A percentile compares a stretch with the other conserved stretches of the same genome.
These are phyloP conservation scores for Bubalus kerabau DNA, from an alignment of 2,113 vertebrate genomes.

Conservation along the genomic window DNA sequence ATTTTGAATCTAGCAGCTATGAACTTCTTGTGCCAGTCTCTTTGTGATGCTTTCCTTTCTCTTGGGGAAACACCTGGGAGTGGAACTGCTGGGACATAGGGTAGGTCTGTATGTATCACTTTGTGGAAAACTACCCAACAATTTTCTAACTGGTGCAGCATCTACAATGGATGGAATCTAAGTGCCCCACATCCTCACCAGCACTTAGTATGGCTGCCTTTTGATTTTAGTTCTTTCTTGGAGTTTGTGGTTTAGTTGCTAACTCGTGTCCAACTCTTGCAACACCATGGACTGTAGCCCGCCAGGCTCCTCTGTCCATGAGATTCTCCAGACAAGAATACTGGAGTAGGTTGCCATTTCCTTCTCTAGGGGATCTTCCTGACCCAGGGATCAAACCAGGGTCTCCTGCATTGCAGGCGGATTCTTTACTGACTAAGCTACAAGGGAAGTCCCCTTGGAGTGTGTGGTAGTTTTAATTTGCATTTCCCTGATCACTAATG, in stretches of 20 bases:
- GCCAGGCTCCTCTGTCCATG: not conserved
- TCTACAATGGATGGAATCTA: not conserved
- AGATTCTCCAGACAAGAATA: not conserved
- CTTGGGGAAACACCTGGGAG: not conserved
- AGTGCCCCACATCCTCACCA: not conserved
- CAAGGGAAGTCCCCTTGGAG: not conserved
- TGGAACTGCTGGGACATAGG: not conserved
- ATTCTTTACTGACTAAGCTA: not conserved
- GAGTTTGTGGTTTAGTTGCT: not conserved
- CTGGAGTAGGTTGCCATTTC: not conserved
- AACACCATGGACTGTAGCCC: not conserved
- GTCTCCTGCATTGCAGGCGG: not conserved
- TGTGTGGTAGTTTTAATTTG: not conserved
- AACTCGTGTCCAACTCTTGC: not conserved
- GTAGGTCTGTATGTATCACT: not conserved
- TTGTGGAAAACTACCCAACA: not conserved
- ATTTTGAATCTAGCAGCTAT: not conserved
- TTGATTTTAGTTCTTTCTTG: not conserved
- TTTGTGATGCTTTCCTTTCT: not conserved
- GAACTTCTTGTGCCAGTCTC: not conserved
- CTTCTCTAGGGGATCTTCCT: not conserved
- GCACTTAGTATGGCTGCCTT: not conserved
- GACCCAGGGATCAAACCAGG: not conserved
- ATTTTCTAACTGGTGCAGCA: not conserved
- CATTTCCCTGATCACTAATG: not conserved